These are phyloP conservation scores for Drusus annulatus DNA, from an alignment of 1,140 invertebrate species.

Conservation along the genomic window DNA sequence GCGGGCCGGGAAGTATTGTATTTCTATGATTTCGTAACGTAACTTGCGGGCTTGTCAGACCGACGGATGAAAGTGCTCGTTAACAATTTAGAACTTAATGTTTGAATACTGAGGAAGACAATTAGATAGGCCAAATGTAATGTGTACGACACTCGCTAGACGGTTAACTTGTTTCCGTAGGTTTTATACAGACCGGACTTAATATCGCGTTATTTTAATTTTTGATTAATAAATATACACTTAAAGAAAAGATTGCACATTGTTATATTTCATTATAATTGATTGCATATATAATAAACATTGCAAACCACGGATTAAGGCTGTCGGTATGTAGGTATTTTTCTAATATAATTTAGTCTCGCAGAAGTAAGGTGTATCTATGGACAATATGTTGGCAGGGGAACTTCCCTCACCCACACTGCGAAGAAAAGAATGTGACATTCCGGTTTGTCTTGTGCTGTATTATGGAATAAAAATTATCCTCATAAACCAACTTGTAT, in stretches of 20 bases:
- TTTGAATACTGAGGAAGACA: slow-evolving; percentile 26
- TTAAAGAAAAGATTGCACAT: slow-evolving; percentile 55
- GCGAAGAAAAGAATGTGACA: slow-evolving; percentile 67
- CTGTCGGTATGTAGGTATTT: slow-evolving; percentile 58
- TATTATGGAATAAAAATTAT: slow-evolving; percentile 74
- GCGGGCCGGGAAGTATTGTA: not conserved
- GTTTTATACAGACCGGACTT: slow-evolving; percentile 59
- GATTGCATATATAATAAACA: slow-evolving; percentile 50
- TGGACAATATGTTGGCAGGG: slow-evolving; percentile 54
- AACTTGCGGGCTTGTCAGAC: slow-evolving; percentile 52
- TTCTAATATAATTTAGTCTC: slow-evolving; percentile 58
- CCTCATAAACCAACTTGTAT: slow-evolving; percentile 62
- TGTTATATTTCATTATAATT: slow-evolving; percentile 56
- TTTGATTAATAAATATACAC: slow-evolving; percentile 52
- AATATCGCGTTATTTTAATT: slow-evolving; percentile 52
- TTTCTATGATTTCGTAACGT: not conserved
- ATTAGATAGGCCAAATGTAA: slow-evolving; percentile 48
- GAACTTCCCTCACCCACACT: slow-evolving; percentile 48
- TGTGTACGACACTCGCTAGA: slow-evolving; percentile 52
- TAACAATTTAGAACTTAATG: slow-evolving; percentile 47
- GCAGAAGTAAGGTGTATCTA: slow-evolving; percentile 54
- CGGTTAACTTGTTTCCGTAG: slow-evolving; percentile 54
- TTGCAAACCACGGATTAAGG: slow-evolving; percentile 50
- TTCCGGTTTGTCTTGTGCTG: slow-evolving; percentile 74
- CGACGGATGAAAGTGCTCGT: slow-evolving; percentile 44